Evolutionary conservation across 1,140 invertebrate species (phyloP).

Genomic region (Drosophila busckii): DNA sequence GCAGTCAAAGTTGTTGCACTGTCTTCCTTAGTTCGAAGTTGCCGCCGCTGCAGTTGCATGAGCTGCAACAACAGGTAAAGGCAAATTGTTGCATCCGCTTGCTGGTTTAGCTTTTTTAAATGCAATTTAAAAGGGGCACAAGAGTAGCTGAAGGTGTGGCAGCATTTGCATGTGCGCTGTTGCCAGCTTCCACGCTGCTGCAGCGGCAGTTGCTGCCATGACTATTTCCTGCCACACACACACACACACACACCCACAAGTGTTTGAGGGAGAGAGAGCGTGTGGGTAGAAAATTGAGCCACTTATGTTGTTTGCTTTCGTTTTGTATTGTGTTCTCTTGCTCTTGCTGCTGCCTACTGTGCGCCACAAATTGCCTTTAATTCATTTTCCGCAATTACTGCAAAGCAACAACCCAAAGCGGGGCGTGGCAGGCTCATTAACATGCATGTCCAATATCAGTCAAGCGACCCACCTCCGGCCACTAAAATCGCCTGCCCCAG

Average conservation of each 20-base stretch:
- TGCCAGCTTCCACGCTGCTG: conserved; percentile 18
- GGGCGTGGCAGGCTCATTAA: conserved; percentile 41
- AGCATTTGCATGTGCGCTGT: conserved; percentile 40
- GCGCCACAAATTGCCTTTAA: conserved; percentile 62
- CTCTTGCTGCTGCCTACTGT: conserved; percentile 6
- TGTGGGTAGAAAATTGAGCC: no score
- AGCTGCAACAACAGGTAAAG: no score
- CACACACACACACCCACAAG: neutral
- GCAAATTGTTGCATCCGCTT: conserved; percentile 67
- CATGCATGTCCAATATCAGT: conserved; percentile 34
- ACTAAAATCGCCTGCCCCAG: neutral
- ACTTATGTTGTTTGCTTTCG: conserved; percentile 65
- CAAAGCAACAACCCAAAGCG: conserved; percentile 33
- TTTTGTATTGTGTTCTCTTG: conserved; percentile 39
- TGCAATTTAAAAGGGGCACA: conserved; percentile 43
- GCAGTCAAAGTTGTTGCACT: conserved; percentile 11
- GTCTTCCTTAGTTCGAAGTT: no score
- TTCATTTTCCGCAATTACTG: conserved; percentile 68
- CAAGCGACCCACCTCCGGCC: neutral
- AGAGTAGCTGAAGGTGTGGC: no score
- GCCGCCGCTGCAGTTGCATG: no score
- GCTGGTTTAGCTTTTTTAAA: conserved; percentile 64
- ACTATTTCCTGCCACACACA: conserved; percentile 26
- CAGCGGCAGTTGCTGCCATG: conserved; percentile 41
- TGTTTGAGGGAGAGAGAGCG: no score